These are phyloP conservation scores for Celastrina argiolus DNA, from an alignment of 2,888 invertebrate species.

Conservation along the genomic window DNA sequence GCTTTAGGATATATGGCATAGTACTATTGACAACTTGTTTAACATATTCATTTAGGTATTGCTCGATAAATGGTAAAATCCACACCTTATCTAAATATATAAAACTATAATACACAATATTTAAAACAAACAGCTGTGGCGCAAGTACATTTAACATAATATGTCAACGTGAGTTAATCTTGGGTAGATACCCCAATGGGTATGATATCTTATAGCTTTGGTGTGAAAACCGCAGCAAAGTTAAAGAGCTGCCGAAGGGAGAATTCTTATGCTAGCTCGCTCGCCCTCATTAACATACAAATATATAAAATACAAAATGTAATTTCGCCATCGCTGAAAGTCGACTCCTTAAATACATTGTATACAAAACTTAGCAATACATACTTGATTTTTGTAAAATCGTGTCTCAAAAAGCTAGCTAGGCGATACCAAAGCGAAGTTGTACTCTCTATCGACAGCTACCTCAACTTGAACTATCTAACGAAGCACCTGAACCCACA, in stretches of 20 bases:
- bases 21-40: slow-evolving; percentile 1
- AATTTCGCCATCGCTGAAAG: background rate
- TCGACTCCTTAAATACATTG: background rate
- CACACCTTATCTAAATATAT: slow-evolving; percentile 2
- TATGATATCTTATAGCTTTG: background rate
- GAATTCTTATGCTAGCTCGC: too few relatives aligned
- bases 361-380: background rate
- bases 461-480: slow-evolving; percentile 35
- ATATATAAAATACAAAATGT: background rate
- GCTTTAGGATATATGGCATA: background rate
- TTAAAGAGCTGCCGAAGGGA: background rate
- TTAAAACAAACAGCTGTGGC: background rate
- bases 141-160: background rate
- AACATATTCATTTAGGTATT: background rate
- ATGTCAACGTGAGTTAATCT: too few relatives aligned
- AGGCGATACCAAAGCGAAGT: slow-evolving; percentile 7
- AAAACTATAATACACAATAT: background rate
- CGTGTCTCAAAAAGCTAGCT: slow-evolving; percentile 14
- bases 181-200: background rate
- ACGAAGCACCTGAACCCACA: slow-evolving; percentile 58
- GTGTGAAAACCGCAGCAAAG: background rate
- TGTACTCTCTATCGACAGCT: slow-evolving; percentile 15
- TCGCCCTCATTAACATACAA: too few relatives aligned
- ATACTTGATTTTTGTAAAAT: slow-evolving; percentile 5
- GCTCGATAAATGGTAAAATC: background rate